Evolutionary conservation across 2,888 invertebrate species (phyloP), one percentile per base, ranked within the genome.

Genomic region (Cacoxenus indagator): DNA sequence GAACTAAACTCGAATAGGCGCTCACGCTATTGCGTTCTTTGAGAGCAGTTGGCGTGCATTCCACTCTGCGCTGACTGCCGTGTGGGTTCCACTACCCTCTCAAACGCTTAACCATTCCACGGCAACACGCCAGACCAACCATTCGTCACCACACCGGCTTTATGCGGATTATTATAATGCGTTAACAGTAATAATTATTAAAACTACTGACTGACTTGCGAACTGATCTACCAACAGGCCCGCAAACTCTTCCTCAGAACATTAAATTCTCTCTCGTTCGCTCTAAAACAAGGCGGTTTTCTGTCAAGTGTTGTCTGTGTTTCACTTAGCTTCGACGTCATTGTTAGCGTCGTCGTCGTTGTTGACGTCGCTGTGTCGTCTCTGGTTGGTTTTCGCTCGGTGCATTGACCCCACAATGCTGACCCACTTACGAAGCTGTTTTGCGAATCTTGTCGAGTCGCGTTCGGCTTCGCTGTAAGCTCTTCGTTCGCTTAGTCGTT

Each of bases 341-440:
- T 24, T 27, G 55, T 4, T 26, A n/a, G 1, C 19, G 43, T 31
- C 55, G 55, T 72, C 48, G 54, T 54, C 14, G 51, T 69, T 67
- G 57, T 55, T 55, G 31, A 64, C 73, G 69, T 74, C 72, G 76
- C 68, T 71, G 69, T 70, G 65, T 57, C 67, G 68, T 45, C 70
- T 71, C 73, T 67, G 66, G 57, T 64, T 66, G 68, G 54, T 61
- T 70, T 51, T 48, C 14, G 64, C 31, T 72, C 72, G 86, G 88
- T 88, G 88, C 88, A 88, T 83, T 88, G 88, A 88, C 88, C 88
- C 87, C 85, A 84, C 87, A 85, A 87, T 87, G 87, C 81, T 85
- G 88, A 88, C 88, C 88, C 87, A 88, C 88, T 88, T 88, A 88
- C 88, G 87, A 88, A 85, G 87, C 80, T 78, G 78, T 80, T 78